phyloP scores from a whole-genome alignment of 2,888 invertebrate species.

The Pollenia amentaria region DNA sequence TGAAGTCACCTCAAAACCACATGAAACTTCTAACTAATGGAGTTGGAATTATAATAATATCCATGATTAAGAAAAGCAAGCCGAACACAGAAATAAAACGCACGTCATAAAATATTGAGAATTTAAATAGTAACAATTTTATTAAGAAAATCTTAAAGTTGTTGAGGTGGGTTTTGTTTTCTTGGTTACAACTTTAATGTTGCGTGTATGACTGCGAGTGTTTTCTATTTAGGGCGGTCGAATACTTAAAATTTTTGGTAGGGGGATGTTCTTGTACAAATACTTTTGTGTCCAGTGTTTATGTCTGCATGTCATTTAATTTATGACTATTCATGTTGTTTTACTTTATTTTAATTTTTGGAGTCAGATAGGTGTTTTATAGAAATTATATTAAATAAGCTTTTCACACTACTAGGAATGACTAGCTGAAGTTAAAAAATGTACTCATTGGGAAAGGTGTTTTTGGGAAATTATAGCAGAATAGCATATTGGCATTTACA shows the following conservation, averaged over 20 bases:
- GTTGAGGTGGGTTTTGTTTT: conserved; percentile 23
- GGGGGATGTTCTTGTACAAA: conserved; percentile 10
- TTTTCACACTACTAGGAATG: conserved; percentile 27
- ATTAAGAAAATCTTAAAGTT: conserved; percentile 36
- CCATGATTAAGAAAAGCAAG: not conserved
- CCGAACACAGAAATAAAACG: conserved; percentile 18
- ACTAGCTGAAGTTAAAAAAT: conserved; percentile 8
- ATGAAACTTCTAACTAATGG: conserved; percentile 41
- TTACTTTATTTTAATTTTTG: conserved; percentile 23
- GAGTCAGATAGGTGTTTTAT: conserved; percentile 56
- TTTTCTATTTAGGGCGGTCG: not conserved
- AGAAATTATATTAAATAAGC: conserved; percentile 7
- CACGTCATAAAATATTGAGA: conserved; percentile 55
- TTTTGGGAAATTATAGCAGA: not conserved
- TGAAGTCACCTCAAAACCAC: conserved; percentile 25
- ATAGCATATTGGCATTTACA: not conserved
- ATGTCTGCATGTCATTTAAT: conserved; percentile 64
- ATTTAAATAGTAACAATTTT: conserved; percentile 32
- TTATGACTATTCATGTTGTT: conserved; percentile 47
- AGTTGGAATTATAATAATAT: conserved; percentile 32
- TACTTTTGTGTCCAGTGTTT: conserved; percentile 18
- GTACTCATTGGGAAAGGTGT: not conserved
- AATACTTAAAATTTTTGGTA: not conserved
- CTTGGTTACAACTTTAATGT: conserved; percentile 31
- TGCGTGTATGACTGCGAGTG: conserved; percentile 36